Evolutionary conservation across 2,113 vertebrate genomes (phyloP).

Genomic region (Pithys albifrons): DNA sequence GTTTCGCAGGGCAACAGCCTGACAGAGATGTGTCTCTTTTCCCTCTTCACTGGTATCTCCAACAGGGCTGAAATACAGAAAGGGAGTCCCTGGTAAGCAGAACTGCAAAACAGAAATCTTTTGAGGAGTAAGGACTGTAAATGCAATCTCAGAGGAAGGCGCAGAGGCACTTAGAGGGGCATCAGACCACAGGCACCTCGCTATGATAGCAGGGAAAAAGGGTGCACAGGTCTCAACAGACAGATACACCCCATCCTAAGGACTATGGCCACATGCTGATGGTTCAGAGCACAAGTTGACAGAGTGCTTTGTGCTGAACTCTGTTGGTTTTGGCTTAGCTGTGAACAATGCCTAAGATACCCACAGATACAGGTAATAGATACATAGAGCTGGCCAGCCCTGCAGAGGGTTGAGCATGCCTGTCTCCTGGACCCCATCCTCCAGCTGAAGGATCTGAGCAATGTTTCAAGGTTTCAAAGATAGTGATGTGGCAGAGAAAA

Average conservation of each 20-base stretch:
- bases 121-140: neutral
- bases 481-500: rapidly evolving
- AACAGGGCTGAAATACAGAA: constrained; percentile 48
- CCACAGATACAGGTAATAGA: neutral
- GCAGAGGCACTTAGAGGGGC: neutral
- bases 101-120: neutral
- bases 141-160: neutral
- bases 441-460: neutral
- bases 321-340: neutral
- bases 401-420: neutral
- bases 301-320: neutral
- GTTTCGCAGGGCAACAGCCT: neutral
- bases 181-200: neutral
- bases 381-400: rapidly evolving
- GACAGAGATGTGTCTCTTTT: neutral
- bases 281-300: neutral
- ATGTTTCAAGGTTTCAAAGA: neutral
- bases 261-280: neutral
- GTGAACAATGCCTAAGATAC: rapidly evolving
- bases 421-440: neutral
- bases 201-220: neutral
- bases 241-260: rapidly evolving
- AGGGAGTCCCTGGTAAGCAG: neutral
- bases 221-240: neutral
- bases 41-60: constrained; percentile 19